phyloP scores from a whole-genome alignment of 2,113 vertebrate species.

The Cariama cristata region DNA sequence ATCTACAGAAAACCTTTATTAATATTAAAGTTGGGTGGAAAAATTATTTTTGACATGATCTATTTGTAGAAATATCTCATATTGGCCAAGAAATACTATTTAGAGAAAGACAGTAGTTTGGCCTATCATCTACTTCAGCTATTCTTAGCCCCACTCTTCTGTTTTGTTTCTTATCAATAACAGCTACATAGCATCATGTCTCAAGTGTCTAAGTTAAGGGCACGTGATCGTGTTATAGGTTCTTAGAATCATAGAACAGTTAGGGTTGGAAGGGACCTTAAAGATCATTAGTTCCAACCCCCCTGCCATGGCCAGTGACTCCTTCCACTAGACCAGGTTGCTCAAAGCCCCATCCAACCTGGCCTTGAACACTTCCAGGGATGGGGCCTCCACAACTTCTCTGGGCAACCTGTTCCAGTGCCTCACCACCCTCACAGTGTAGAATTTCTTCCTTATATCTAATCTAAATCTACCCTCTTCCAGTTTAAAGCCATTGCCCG shows the following conservation, averaged over 20 bases:
- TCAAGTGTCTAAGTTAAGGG: not conserved
- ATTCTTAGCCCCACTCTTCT: not conserved
- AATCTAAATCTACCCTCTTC: not conserved
- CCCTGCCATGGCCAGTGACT: not conserved
- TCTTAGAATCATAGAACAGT: not conserved
- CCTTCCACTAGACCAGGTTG: not conserved
- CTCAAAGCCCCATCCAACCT: not conserved
- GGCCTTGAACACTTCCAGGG: not conserved
- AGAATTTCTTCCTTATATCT: not conserved
- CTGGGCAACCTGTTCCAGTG: not conserved
- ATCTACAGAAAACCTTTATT: not conserved
- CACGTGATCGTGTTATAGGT: not conserved
- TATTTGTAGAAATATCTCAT: conserved; percentile 12
- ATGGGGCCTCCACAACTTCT: not conserved
- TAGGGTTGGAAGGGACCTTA: not conserved
- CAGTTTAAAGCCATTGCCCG: not conserved
- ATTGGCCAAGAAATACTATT: conserved; percentile 24
- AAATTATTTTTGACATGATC: conserved; percentile 17
- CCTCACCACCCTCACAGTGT: not conserved
- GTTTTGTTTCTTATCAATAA: not conserved
- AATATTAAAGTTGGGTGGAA: not conserved
- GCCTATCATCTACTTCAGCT: not conserved
- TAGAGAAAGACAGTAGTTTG: conserved; percentile 13
- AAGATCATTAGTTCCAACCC: not conserved
- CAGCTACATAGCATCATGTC: not conserved